Base-by-base conservation (phyloP, 2,113 vertebrate species). In the Corydoras sp. region DNA sequence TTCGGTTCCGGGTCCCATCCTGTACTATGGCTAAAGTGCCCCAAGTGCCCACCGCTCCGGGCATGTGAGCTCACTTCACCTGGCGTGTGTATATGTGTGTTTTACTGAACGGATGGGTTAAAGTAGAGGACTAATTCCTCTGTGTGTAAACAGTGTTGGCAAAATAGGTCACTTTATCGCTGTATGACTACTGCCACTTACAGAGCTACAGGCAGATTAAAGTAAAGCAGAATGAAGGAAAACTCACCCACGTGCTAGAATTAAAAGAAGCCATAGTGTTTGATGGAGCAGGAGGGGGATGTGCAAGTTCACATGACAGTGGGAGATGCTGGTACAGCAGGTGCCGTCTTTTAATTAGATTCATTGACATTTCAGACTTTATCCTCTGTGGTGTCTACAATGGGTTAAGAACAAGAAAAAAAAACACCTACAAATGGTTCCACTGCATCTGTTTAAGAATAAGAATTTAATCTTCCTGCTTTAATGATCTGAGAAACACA, bases 281-380 rank as follows among this genome's bases (percentile, higher is more conserved):
- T 72, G 54, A 72, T 50, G 54, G 61, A 14, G 9, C 3, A 9
- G 12, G 1, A n/a, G 50, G 15, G 50, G 29, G 59, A 9, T 8
- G n/a, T 6, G 51, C 11, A 43, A 9, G 54, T 58, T 72, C 63
- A 72, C 55, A 11, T 49, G 62, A 5, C 32, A 10, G 53, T 50
- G n/a, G 61, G 35, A 65, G 62, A 65, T 64, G 5, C 1, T 64
- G 49, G 18, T 31, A 30, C 51, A 65, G 48, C 10, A 29, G 35
- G n/a, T 63, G 65, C 30, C 9, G n/a, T 55, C 8, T 14, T 50
- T 63, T 72, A 72, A 72, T 65, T 54, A 72, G 29, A 65, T 11
- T 14, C 29, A 13, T 55, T 65, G 62, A 59, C 58, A 62, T 62
- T 62, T 62, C 4, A 32, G 48, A 54, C 15, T 55, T 15, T 5